Percentiles rank a stretch among this genome's conserved stretches.
These are phyloP conservation scores for Trichogramma pretiosum DNA, from an alignment of 1,140 invertebrate species.

Conservation along the genomic window DNA sequence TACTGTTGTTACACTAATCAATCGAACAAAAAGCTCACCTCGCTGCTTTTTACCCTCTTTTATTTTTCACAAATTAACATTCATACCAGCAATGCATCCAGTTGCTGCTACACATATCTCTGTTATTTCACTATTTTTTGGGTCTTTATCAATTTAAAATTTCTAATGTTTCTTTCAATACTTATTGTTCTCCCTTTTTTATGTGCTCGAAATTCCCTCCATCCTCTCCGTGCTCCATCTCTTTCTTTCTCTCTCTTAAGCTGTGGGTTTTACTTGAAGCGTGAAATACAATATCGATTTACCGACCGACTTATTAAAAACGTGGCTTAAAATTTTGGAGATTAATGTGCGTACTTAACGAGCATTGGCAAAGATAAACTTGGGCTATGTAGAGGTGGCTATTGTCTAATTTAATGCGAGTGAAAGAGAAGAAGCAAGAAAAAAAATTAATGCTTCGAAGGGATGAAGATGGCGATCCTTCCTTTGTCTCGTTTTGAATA, in stretches of 20 bases:
- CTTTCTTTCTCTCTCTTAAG: too few species aligned
- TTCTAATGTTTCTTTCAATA: background rate
- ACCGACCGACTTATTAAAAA: conserved; percentile 11
- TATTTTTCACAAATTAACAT: too few species aligned
- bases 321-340: conserved; percentile 1
- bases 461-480: too few species aligned
- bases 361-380: background rate
- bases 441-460: too few species aligned
- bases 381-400: background rate
- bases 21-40: too few species aligned
- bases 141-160: conserved; percentile 8
- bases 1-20: too few species aligned
- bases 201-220: background rate
- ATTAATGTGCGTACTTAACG: conserved; percentile 5
- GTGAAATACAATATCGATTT: conserved; percentile 5
- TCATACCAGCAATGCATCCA: too few species aligned
- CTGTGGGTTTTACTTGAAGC: too few species aligned
- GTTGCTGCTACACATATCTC: background rate
- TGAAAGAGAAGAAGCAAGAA: too few species aligned
- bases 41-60: too few species aligned
- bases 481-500: too few species aligned
- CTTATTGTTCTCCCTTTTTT: background rate
- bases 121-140: background rate
- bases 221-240: background rate
- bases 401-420: too few species aligned